Conservation (phyloP, 2,797 vertebrate genomes). For the Xiphorhynchus erythropygius region DNA sequence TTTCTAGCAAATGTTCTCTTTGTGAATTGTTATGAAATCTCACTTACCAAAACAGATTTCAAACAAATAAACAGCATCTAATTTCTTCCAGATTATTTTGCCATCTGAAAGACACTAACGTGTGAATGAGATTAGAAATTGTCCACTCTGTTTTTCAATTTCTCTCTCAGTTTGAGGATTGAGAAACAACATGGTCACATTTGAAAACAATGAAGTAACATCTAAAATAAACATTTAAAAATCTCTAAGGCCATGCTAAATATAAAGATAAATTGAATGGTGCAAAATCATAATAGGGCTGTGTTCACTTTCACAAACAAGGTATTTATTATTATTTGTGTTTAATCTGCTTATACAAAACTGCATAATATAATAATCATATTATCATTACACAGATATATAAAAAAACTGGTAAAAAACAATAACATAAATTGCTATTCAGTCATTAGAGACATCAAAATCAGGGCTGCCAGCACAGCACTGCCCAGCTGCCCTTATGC, state of each 20-base stretch:
- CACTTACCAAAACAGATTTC: not conserved
- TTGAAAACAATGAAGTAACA: not conserved
- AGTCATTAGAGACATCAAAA: not conserved
- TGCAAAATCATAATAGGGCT: not conserved
- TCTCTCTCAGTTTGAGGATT: not conserved
- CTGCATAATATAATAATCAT: not conserved
- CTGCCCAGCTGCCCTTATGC: not conserved
- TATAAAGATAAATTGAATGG: not conserved
- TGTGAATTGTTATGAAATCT: not conserved
- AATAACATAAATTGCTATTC: not conserved
- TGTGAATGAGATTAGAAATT: not conserved
- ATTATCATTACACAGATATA: not conserved
- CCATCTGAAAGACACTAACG: not conserved
- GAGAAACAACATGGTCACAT: not conserved
- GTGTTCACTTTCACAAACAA: not conserved
- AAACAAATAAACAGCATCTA: not conserved
- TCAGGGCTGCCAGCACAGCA: not conserved
- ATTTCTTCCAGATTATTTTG: not conserved
- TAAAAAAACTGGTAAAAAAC: not conserved
- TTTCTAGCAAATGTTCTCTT: not conserved
- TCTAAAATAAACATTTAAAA: not conserved
- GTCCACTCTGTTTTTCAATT: not conserved
- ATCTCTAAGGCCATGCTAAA: not conserved
- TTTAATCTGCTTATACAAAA: not conserved
- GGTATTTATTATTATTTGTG: not conserved